Evolutionary conservation across 30 jellyfish, hydroid and myxozoan genomes (phyloP).

Genomic region (Hydra vulgaris): DNA sequence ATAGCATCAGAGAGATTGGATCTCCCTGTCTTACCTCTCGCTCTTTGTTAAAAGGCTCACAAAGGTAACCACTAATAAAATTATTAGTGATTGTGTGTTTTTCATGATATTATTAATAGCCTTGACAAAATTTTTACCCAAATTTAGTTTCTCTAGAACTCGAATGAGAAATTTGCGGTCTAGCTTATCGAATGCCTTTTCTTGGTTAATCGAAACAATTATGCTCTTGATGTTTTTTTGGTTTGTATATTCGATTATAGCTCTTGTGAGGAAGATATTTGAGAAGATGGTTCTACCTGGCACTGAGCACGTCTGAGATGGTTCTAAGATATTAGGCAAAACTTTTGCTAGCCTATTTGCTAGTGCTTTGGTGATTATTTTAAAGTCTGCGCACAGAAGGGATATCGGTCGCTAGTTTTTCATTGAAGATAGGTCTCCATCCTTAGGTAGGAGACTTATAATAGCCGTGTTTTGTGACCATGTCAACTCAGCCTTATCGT

Average conservation of each 20-base stretch:
- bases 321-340: background rate
- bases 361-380: constrained; percentile 20
- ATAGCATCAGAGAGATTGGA: background rate
- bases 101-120: background rate
- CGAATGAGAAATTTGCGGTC: constrained; percentile 20
- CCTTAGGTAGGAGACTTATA: too few species aligned
- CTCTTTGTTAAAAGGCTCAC: background rate
- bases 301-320: constrained; percentile 36
- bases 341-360: constrained; percentile 4
- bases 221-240: constrained; percentile 3
- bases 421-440: too few species aligned
- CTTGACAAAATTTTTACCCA: background rate
- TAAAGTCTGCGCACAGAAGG: constrained; percentile 12
- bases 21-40: background rate
- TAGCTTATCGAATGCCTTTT: constrained; percentile 37
- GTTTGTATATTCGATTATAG: constrained; percentile 1
- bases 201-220: constrained; percentile 25
- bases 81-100: background rate
- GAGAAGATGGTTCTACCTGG: constrained; percentile 35
- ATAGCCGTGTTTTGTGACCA: too few species aligned
- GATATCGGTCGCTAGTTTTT: constrained; percentile 27
- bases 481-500: too few species aligned
- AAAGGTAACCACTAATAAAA: background rate
- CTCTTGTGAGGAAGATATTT: constrained; percentile 15
- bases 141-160: constrained; percentile 8